A percentile compares a stretch with the other conserved stretches of the same genome.
These are phyloP conservation scores for Deroplatys truncata DNA, from an alignment of 2,888 invertebrate species.

Conservation along the genomic window DNA sequence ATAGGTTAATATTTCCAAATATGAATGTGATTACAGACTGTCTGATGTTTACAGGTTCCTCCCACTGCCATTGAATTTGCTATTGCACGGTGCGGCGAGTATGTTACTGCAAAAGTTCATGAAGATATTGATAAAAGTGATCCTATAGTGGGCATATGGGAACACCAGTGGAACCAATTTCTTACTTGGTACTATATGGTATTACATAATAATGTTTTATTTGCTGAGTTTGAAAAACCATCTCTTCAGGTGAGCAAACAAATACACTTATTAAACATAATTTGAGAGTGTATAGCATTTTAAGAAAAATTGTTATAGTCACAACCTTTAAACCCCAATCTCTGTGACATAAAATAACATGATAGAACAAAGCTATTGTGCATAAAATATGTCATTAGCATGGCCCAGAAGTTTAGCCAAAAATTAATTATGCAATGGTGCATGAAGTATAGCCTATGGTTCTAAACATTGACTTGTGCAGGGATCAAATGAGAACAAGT, in stretches of 20 bases:
- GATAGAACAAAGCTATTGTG: too few species aligned
- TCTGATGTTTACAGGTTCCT: conserved; percentile 56
- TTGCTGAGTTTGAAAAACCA: conserved; percentile 32
- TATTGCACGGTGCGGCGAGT: conserved; percentile 71
- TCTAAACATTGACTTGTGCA: too few species aligned
- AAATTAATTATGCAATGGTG: too few species aligned
- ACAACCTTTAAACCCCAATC: too few species aligned
- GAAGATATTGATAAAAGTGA: conserved; percentile 54
- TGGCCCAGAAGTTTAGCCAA: too few species aligned
- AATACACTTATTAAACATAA: too few species aligned
- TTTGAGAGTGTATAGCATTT: too few species aligned
- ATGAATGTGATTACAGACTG: not conserved
- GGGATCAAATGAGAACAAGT: too few species aligned
- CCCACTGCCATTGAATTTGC: conserved; percentile 76
- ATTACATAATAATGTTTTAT: conserved; percentile 34
- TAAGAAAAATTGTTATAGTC: too few species aligned
- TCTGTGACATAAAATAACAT: too few species aligned
- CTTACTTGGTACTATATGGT: conserved; percentile 37
- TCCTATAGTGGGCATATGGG: conserved; percentile 11
- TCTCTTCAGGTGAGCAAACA: conserved; percentile 32
- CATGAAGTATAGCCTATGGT: too few species aligned
- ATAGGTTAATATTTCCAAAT: not conserved
- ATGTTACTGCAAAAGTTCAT: conserved; percentile 67
- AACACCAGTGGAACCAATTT: conserved; percentile 83
- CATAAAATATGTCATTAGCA: too few species aligned